phyloP scores from a whole-genome alignment of 2,888 invertebrate species.

The Germaria angustata region DNA sequence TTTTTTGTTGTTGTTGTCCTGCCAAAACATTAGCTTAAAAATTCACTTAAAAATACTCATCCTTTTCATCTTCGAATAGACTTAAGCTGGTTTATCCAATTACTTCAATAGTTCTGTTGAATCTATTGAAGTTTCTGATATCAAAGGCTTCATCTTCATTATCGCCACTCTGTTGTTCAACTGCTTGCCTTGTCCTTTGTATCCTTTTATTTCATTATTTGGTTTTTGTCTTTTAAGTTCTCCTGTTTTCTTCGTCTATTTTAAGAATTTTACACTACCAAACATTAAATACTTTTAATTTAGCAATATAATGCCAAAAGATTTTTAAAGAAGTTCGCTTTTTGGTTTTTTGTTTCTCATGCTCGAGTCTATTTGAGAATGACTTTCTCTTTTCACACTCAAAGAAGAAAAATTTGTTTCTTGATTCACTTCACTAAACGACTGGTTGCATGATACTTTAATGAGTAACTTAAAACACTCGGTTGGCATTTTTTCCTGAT shows the following conservation, averaged over 20 bases:
- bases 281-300: conserved; percentile 54
- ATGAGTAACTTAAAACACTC: conserved; percentile 46
- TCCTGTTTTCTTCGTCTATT: not conserved
- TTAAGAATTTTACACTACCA: conserved; percentile 56
- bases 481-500: conserved; percentile 49
- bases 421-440: not conserved
- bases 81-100: conserved; percentile 61
- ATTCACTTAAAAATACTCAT: conserved; percentile 59
- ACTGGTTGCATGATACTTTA: conserved; percentile 54
- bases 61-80: conserved; percentile 38
- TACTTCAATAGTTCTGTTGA: conserved; percentile 65
- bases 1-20: conserved; percentile 22
- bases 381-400: conserved; percentile 51
- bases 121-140: conserved; percentile 65
- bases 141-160: conserved; percentile 65
- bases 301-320: conserved; percentile 12
- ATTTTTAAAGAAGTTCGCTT: conserved; percentile 44
- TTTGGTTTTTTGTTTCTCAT: conserved; percentile 9
- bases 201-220: conserved; percentile 59
- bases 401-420: conserved; percentile 23
- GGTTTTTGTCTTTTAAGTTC: conserved; percentile 52
- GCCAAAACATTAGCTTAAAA: conserved; percentile 48
- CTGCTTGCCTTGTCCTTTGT: conserved; percentile 33
- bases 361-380: conserved; percentile 46
- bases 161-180: conserved; percentile 55